Percentiles rank a stretch among this genome's conserved stretches.
These are phyloP conservation scores for Phyllotreta cruciferae DNA, from an alignment of 2,888 invertebrate species.

Conservation along the genomic window DNA sequence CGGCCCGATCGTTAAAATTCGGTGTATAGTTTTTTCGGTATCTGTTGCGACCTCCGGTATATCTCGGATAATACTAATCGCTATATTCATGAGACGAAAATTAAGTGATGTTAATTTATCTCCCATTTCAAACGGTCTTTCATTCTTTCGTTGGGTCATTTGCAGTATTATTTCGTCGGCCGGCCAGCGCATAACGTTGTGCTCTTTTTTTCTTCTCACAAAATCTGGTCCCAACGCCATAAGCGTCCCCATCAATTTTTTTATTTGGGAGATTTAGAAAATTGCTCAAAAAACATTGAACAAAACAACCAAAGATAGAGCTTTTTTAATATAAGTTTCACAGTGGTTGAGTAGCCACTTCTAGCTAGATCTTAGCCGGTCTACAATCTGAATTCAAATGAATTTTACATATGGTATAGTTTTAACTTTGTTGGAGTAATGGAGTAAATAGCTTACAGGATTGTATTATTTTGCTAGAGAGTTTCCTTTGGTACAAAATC, in stretches of 20 bases:
- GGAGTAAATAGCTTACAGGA: too few relatives aligned
- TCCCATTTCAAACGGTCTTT: conserved; percentile 35
- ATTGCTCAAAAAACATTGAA: too few relatives aligned
- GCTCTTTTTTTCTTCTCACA: conserved; percentile 4
- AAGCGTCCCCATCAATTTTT: neutral
- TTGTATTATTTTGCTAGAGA: too few relatives aligned
- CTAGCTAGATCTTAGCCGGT: too few relatives aligned
- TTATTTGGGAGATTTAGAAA: too few relatives aligned
- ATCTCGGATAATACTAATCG: conserved; percentile 34
- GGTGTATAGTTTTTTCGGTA: neutral
- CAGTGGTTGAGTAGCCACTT: too few relatives aligned
- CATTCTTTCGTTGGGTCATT: conserved; percentile 36
- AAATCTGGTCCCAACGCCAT: conserved; percentile 7
- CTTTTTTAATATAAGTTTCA: too few relatives aligned
- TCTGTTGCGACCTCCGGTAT: neutral
- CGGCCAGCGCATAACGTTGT: conserved; percentile 14
- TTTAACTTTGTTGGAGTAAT: too few relatives aligned
- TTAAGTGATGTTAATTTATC: conserved; percentile 39
- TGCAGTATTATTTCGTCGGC: conserved; percentile 33
- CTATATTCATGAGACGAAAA: conserved; percentile 33
- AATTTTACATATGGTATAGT: too few relatives aligned
- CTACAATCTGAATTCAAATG: too few relatives aligned
- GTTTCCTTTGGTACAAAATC: too few relatives aligned
- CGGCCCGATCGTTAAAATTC: neutral
- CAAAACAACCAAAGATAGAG: too few relatives aligned